These are phyloP conservation scores for Polyploca ridens DNA, from an alignment of 2,888 invertebrate species.

Conservation along the genomic window DNA sequence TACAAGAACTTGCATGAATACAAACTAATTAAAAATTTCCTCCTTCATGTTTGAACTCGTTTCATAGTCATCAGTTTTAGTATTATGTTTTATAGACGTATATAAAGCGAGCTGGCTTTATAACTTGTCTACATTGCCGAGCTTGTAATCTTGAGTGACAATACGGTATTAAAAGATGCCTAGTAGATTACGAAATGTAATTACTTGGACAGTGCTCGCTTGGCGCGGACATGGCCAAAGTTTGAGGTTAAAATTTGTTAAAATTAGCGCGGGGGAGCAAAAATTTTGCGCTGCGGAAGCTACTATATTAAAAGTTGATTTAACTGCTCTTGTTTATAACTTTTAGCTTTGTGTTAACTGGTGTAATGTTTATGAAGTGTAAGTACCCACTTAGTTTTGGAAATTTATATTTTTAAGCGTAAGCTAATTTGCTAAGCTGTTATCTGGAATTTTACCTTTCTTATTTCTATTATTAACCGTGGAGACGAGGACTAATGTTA, in stretches of 20 bases:
- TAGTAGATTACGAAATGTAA: conserved; percentile 50
- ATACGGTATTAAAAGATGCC: conserved; percentile 13
- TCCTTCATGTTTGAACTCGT: neutral
- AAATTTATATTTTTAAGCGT: neutral
- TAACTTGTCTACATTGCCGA: neutral
- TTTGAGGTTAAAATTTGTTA: conserved; percentile 27
- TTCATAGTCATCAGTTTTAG: neutral
- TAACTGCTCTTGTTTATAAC: conserved; percentile 31
- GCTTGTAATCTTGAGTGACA: neutral
- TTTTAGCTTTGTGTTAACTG: conserved; percentile 35
- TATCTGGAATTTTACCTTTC: neutral
- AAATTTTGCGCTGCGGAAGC: conserved; percentile 32
- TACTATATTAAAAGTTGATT: conserved; percentile 28
- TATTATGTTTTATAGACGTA: neutral
- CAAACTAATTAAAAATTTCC: neutral
- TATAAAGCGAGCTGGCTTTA: neutral
- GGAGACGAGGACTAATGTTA: no score
- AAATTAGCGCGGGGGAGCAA: conserved; percentile 46
- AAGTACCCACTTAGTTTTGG: neutral
- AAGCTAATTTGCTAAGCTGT: neutral
- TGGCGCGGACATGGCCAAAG: conserved; percentile 34
- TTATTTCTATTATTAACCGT: no score
- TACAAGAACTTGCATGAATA: neutral
- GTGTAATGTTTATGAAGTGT: conserved; percentile 17
- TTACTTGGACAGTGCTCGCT: conserved; percentile 54